A percentile compares a stretch with the other conserved stretches of the same genome.
phyloP scores from a whole-genome alignment of 2,888 invertebrate genomes.

The Eretmocerus hayati region DNA sequence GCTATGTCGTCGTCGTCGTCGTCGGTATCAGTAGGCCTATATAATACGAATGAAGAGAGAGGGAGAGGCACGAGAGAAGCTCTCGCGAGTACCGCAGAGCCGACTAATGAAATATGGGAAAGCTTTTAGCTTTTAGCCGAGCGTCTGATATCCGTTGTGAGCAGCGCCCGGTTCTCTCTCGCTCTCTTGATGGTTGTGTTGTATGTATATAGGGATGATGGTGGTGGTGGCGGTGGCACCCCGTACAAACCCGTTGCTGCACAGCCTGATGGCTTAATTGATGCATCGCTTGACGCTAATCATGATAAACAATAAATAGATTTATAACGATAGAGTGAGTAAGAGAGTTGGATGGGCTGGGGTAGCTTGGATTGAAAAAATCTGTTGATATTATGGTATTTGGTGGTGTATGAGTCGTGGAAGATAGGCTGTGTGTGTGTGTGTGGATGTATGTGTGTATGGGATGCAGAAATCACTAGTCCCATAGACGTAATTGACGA shows the following conservation, averaged over 20 bases:
- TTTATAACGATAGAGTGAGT: conserved; percentile 26
- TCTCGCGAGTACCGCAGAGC: too few relatives aligned
- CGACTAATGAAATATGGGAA: conserved; percentile 43
- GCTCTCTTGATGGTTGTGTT: too few relatives aligned
- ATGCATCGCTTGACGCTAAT: conserved; percentile 37
- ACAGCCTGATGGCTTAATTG: conserved; percentile 30
- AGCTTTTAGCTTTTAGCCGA: conserved; percentile 44
- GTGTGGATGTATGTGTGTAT: neutral
- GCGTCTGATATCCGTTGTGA: conserved; percentile 41
- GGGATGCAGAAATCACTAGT: neutral
- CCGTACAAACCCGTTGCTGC: conserved; percentile 24
- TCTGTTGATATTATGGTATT: too few relatives aligned
- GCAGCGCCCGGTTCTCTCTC: too few relatives aligned
- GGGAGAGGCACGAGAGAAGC: conserved; percentile 21
- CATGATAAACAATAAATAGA: conserved; percentile 40
- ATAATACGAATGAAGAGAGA: neutral
- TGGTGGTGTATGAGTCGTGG: too few relatives aligned
- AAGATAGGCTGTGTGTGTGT: neutral
- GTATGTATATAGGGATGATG: too few relatives aligned
- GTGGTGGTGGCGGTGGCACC: too few relatives aligned
- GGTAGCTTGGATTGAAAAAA: too few relatives aligned
- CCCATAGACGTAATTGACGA: conserved; percentile 12
- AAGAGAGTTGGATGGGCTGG: conserved; percentile 1
- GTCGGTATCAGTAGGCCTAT: too few relatives aligned
- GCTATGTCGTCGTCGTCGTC: too few relatives aligned